Percentiles rank a stretch among this genome's conserved stretches.
These are phyloP conservation scores for Drosophila setosimentum DNA, from an alignment of 2,888 invertebrate species.

Conservation along the genomic window DNA sequence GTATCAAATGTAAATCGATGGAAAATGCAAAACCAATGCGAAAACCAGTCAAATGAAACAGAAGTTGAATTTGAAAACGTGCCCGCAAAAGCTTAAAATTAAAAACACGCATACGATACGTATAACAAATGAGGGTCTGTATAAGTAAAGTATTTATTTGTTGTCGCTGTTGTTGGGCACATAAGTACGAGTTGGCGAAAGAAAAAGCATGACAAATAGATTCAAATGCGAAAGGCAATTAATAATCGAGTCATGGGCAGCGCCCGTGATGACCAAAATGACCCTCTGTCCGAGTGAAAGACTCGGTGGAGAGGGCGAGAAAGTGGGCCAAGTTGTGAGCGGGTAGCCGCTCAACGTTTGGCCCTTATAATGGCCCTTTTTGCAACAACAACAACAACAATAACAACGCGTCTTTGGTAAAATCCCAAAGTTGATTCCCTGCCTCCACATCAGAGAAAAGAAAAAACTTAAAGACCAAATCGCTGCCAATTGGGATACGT, in stretches of 20 bases:
- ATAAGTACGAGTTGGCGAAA: slow-evolving; percentile 51
- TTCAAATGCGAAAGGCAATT: slow-evolving; percentile 67
- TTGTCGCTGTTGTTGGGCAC: slow-evolving; percentile 7
- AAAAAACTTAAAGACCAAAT: slow-evolving; percentile 12
- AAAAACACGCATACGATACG: slow-evolving; percentile 73
- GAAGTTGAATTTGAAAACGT: slow-evolving; percentile 50
- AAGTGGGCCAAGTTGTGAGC: slow-evolving; percentile 5
- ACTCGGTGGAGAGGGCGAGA: slow-evolving; percentile 1
- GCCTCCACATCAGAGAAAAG: background rate
- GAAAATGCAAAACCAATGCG: slow-evolving; percentile 18
- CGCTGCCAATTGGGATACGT: slow-evolving; percentile 23
- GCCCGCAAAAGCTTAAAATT: slow-evolving; percentile 56
- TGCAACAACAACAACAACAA: slow-evolving; percentile 27
- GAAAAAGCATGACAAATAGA: slow-evolving; percentile 71
- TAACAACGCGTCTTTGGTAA: slow-evolving; percentile 47
- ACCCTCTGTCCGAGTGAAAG: slow-evolving; percentile 6
- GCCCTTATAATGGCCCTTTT: slow-evolving; percentile 15
- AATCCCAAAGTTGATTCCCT: slow-evolving; percentile 30
- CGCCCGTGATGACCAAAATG: slow-evolving; percentile 39
- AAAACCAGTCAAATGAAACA: slow-evolving; percentile 40
- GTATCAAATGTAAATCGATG: slow-evolving; percentile 42
- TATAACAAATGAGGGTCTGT: slow-evolving; percentile 53
- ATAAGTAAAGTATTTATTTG: slow-evolving; percentile 3
- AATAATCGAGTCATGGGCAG: slow-evolving; percentile 68
- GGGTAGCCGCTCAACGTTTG: slow-evolving; percentile 19